Conservation (phyloP, 2,797 vertebrate genomes). For the Aselliscus stoliczkanus region DNA sequence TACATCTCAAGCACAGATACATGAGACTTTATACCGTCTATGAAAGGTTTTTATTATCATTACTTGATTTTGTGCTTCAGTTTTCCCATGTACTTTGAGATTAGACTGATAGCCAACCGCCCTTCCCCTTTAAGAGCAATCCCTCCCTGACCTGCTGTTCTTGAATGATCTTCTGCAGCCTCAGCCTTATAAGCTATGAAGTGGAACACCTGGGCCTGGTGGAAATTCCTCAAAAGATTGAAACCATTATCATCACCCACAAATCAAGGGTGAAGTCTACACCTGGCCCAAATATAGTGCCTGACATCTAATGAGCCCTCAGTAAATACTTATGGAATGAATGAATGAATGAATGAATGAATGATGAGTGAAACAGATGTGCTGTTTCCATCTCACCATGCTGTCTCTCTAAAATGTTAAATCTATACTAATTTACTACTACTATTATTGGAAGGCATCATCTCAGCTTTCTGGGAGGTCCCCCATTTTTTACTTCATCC, state of each 20-base stretch:
- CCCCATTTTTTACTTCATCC: neutral
- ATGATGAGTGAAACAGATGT: neutral
- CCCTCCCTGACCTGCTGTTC: neutral
- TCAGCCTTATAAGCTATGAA: neutral
- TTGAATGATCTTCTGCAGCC: neutral
- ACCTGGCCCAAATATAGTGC: neutral
- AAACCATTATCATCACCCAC: neutral
- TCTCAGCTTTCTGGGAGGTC: neutral
- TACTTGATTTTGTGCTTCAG: neutral
- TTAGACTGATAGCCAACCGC: neutral
- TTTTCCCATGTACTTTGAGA: neutral
- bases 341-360: neutral
- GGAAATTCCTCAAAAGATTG: neutral
- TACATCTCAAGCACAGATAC: neutral
- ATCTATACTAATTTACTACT: neutral
- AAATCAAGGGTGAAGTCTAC: neutral
- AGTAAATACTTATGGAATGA: neutral
- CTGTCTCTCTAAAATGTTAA: neutral
- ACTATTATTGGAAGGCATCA: neutral
- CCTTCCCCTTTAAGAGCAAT: neutral
- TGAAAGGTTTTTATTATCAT: neutral
- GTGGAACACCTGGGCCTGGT: neutral
- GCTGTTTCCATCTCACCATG: neutral
- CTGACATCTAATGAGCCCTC: neutral
- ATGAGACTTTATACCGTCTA: neutral